Evolutionary conservation across 1,140 invertebrate species (phyloP), one percentile per base, ranked within the genome.

Genomic region (Vanessa atalanta): DNA sequence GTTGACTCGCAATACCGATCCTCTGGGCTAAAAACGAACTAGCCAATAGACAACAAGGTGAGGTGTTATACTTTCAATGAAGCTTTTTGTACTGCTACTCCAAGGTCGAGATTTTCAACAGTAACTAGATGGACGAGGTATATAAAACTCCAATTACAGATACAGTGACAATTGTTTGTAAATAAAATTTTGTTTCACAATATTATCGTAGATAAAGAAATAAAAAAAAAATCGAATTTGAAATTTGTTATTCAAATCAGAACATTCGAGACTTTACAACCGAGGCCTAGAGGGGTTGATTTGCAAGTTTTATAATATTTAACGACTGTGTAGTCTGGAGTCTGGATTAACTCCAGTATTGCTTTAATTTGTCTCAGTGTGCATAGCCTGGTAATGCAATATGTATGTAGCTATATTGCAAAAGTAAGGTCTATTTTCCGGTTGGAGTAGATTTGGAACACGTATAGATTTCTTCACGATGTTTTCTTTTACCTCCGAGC

Each of bases 181-280:
- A 68, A 68, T 55, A 26, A 15, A 55, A 68, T 57, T 55, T 53
- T 37, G 47, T 55, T 67, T 67, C 53, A 68, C 31, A 68, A 57
- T 47, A 57, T 68, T 57, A 31, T 3, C 4, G 16, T 16, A 51
- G 48, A 67, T 60, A 60, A 37, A 61, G 57, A 37, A n/a, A 61
- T 5, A 61, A 61, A 61, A 61, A 61, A 61, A 61, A 61, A 12
- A 31, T 61, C 57, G 57, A 55, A 47, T 51, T 26, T 20, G 53
- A 68, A 81, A 83, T 83, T 81, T 81, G 79, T 76, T 77, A 81
- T 81, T 83, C 78, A 83, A 83, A 83, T 83, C 74, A 48, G 71
- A 74, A 66, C 72, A 55, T 61, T 61, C 57, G 31, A 64, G 66
- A 66, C 55, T 72, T 64, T 60, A 70, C 51, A 77, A 77, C 70